Base-by-base conservation (phyloP, 2,888 invertebrate species). In the Artemia sp. region DNA sequence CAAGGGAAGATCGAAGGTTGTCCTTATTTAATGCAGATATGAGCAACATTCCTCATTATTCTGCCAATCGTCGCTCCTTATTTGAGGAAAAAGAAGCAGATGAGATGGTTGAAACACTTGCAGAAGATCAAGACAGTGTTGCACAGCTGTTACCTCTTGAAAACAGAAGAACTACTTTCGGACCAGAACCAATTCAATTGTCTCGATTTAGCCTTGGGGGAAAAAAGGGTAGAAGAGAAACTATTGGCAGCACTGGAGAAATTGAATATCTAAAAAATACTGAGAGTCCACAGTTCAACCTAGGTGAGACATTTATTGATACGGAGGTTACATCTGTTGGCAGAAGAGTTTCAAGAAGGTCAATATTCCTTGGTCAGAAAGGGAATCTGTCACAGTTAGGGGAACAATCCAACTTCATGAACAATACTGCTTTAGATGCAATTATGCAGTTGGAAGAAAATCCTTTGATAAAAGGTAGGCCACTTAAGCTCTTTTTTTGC, bases 341-440 rank as follows among this genome's bases (percentile, higher is more conserved):
- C 8, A 58, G 24, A 58, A 24, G 64, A 24, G 14, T 19, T 19
- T 19, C 64, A n/a, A 58, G 64, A 24, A 58, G 10, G 64, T 58
- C 64, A n/a, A 10, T 58, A 8, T 58, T 58, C 9, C 10, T 10
- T 58, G 24, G 24, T 24, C 64, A 58, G 64, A n/a, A 24, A 8
- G 64, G 24, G 8, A 24, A 58, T 58, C 8, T 58, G 14, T 19
- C 64, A 58, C 64, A 58, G 64, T n/a, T 58, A 19, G 24, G 8
- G 64, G 14, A 58, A n/a, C 64, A 58, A 58, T 19, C n/a, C 24
- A 58, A 10, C 64, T 58, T 58, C 24, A 58, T 58, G 64, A 24
- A 58, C 8, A 58, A 58, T 58, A 58, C 64, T 58, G 64, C 64
- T 10, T 24, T 58, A 10, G 24, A 58, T 58, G 64, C 64, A 58